These are phyloP conservation scores for Limnephilus marmoratus DNA, from an alignment of 2,888 invertebrate genomes.

Conservation along the genomic window DNA sequence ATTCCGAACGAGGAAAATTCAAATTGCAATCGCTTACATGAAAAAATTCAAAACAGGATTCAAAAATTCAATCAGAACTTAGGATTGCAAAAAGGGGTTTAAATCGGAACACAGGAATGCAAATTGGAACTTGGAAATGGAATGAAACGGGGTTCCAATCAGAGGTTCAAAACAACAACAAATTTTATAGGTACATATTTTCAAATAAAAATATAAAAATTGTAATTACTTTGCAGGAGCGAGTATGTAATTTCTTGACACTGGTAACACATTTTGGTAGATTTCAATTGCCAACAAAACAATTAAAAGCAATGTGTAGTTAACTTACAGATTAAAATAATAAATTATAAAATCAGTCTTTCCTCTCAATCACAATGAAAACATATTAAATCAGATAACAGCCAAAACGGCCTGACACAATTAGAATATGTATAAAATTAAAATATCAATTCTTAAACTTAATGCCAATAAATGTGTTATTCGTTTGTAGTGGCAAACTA, in stretches of 20 bases:
- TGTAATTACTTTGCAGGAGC: conserved; percentile 52
- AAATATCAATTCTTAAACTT: neutral
- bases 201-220: conserved; percentile 10
- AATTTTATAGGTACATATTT: neutral
- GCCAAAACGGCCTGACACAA: neutral
- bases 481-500: neutral
- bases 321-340: conserved; percentile 7
- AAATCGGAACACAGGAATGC: neutral
- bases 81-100: neutral
- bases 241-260: conserved; percentile 55
- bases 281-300: neutral
- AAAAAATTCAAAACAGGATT: too few species aligned
- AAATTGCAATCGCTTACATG: neutral
- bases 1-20: neutral
- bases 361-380: conserved; percentile 28
- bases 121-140: neutral
- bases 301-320: neutral
- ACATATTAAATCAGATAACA: neutral
- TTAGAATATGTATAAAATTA: neutral
- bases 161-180: neutral
- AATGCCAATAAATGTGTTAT: neutral
- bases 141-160: neutral
- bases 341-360: conserved; percentile 39
- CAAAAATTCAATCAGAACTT: too few species aligned
- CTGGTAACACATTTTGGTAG: conserved; percentile 52